Percentiles rank a stretch among this genome's conserved stretches.
phyloP scores from a whole-genome alignment of 2,797 vertebrate genomes.

The Chelon labrosus region DNA sequence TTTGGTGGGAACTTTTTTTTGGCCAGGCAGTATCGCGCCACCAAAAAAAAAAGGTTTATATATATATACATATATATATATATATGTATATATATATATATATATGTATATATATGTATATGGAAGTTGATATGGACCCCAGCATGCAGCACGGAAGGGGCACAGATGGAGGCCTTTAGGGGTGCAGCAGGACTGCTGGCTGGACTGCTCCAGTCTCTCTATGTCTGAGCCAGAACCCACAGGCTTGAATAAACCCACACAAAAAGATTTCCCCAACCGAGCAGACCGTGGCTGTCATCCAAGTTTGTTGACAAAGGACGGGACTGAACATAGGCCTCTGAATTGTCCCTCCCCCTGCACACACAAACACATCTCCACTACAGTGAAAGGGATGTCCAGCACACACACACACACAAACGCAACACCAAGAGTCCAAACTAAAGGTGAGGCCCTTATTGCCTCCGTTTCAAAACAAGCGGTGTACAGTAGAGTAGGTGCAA shows the following conservation, averaged over 20 bases:
- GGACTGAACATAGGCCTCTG: slow-evolving; percentile 56
- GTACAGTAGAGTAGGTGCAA: slow-evolving; percentile 17
- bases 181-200: slow-evolving; percentile 34
- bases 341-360: slow-evolving; percentile 32
- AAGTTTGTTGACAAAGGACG: slow-evolving; percentile 78
- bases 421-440: not conserved
- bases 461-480: slow-evolving; percentile 33
- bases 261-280: slow-evolving; percentile 62
- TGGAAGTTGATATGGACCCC: slow-evolving; percentile 10
- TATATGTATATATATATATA: too few relatives aligned
- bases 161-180: slow-evolving; percentile 43
- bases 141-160: slow-evolving; percentile 26
- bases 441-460: slow-evolving; percentile 13
- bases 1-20: too few relatives aligned
- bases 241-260: slow-evolving; percentile 70
- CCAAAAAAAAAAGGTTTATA: too few relatives aligned
- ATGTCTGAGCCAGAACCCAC: slow-evolving; percentile 61
- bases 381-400: slow-evolving; percentile 29
- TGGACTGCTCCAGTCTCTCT: slow-evolving; percentile 28
- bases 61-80: too few relatives aligned
- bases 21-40: too few relatives aligned
- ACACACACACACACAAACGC: not conserved
- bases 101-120: not conserved
- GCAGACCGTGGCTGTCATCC: slow-evolving; percentile 67
- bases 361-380: slow-evolving; percentile 28